Evolutionary conservation across 1,140 invertebrate species (phyloP).

Genomic region (Panagrolaimus sp.): DNA sequence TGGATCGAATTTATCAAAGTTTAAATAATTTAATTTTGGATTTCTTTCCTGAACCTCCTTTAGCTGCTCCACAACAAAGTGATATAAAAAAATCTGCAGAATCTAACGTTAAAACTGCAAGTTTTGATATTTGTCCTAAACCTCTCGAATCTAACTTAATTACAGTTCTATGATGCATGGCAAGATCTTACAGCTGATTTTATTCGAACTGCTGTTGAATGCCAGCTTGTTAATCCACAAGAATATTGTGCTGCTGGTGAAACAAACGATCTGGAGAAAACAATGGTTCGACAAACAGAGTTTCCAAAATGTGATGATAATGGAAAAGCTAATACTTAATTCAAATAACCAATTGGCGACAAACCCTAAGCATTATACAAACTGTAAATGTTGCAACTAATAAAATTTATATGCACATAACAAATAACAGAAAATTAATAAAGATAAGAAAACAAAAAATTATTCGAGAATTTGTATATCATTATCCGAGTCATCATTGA

Average conservation of each 20-base stretch:
- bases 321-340: not conserved
- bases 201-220: not conserved
- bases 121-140: not conserved
- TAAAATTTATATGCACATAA: no score
- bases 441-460: no score
- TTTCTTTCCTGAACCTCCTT: not conserved
- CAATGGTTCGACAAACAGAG: not conserved
- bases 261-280: not conserved
- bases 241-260: not conserved
- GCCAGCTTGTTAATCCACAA: not conserved
- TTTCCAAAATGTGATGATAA: not conserved
- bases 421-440: no score
- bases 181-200: not conserved
- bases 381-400: no score
- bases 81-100: not conserved
- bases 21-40: not conserved
- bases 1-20: not conserved
- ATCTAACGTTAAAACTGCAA: not conserved
- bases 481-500: no score
- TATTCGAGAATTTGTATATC: no score
- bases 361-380: no score
- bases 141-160: not conserved
- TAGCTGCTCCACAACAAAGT: not conserved
- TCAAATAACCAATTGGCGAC: no score
- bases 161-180: not conserved